Evolutionary conservation across 2,113 vertebrate species (phyloP), one percentile per base, ranked within the genome.

Genomic region (Murina feae): DNA sequence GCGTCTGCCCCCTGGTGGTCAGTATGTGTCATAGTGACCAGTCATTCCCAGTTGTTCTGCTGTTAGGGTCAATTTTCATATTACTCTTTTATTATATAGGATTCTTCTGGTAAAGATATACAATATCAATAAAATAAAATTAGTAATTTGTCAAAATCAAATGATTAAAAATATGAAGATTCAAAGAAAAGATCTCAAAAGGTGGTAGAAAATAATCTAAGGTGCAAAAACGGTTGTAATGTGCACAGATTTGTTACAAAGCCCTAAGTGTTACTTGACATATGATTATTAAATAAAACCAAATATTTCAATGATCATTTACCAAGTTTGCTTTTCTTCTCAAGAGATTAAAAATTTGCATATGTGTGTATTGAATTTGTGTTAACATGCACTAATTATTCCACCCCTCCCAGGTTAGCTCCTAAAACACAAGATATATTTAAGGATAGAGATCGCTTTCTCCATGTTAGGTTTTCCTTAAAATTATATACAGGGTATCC

Each of bases 91-190:
- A n/a, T n/a, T n/a, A n/a, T n/a, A n/a, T n/a, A n/a, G n/a, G n/a
- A n/a, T 58, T 95, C 72, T 68, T 86, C 42, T 91, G 14, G 32
- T 6, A 89, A 79, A 66, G 25, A 71, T 6, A 13, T 55, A 86
- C 12, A 17, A 32, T 49, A 85, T 25, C 32, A 78, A 65, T 60
- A 69, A 87, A 86, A 39, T 44, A 55, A 89, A 79, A 79, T 49
- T 53, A 78, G 25, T 74, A 42, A 90, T 85, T 90, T 79, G 55
- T 96, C 55, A 75, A 78, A 76, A 87, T 89, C 39, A 85, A 81
- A 89, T 37, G 35, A 63, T 6, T 42, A 85, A 86, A 66, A 75
- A 83, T 47, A 63, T 2, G 16, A 76, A 90, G 25, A 78, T 13
- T 60, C 10, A 53, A 55, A 30, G 23, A 35, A 76, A 91, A 60